Conservation (phyloP, 1,140 invertebrate species). For the Sarcophaga bullata region DNA sequence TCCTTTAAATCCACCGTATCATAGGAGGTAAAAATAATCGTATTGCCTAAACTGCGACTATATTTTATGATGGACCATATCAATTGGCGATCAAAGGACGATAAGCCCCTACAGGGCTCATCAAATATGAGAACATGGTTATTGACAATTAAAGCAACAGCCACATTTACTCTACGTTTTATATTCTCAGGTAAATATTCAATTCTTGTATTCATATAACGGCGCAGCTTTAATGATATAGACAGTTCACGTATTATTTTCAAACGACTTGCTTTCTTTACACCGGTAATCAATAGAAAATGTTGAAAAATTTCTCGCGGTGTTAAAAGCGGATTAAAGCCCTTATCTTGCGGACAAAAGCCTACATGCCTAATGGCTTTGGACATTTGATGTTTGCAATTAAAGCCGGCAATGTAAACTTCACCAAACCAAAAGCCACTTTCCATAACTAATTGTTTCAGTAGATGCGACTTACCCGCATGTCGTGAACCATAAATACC, state of each 20-base stretch:
- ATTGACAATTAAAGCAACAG: constrained; percentile 52
- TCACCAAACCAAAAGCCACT: constrained; percentile 60
- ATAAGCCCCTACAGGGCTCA: constrained; percentile 56
- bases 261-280: constrained; percentile 49
- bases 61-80: constrained; percentile 60
- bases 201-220: constrained; percentile 56
- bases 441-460: constrained; percentile 54
- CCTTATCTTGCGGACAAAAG: constrained; percentile 54
- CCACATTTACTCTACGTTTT: constrained; percentile 54
- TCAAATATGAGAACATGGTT: constrained; percentile 57
- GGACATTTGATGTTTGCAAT: constrained; percentile 55
- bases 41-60: constrained; percentile 67
- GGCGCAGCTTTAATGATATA: constrained; percentile 53
- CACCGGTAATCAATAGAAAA: constrained; percentile 57
- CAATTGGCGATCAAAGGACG: constrained; percentile 52
- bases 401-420: constrained; percentile 54
- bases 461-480: constrained; percentile 55
- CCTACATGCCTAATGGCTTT: constrained; percentile 53
- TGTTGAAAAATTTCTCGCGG: constrained; percentile 55
- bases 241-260: constrained; percentile 56
- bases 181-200: constrained; percentile 49
- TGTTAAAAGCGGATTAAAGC: constrained; percentile 49
- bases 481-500: constrained; percentile 54
- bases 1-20: constrained; percentile 97
- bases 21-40: constrained; percentile 92